Percentiles rank a stretch among this genome's conserved stretches.
phyloP scores from a whole-genome alignment of 2,797 vertebrate genomes.

The Sphenopsis melanotis region DNA sequence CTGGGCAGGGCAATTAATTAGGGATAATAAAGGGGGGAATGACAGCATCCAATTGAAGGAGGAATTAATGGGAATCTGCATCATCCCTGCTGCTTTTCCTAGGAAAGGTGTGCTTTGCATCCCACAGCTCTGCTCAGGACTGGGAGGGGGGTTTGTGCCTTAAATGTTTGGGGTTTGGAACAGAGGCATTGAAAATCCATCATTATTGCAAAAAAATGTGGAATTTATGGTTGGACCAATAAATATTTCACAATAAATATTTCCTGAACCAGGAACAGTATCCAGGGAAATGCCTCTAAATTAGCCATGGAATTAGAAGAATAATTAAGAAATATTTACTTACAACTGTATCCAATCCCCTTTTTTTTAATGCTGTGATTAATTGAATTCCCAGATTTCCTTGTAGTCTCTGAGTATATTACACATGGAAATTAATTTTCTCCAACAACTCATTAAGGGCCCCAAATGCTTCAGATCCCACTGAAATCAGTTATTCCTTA shows the following conservation, averaged over 20 bases:
- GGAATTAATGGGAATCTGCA: neutral
- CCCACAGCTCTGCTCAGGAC: neutral
- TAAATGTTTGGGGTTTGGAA: neutral
- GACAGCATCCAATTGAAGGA: neutral
- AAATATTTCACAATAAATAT: neutral
- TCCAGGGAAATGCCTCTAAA: neutral
- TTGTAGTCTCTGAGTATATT: neutral
- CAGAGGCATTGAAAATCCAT: neutral
- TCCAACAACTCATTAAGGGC: neutral
- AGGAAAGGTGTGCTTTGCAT: neutral
- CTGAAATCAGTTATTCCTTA: conserved; percentile 4
- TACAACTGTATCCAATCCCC: conserved; percentile 34
- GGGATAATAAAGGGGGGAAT: conserved; percentile 40
- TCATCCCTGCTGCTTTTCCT: conserved; percentile 28
- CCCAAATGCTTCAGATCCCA: neutral
- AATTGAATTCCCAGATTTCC: conserved; percentile 48
- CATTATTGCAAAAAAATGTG: neutral
- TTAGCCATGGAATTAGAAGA: conserved; percentile 31
- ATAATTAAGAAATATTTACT: conserved; percentile 55
- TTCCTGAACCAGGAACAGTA: neutral
- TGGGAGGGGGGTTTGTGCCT: neutral
- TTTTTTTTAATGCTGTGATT: neutral
- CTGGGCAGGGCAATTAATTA: conserved; percentile 39
- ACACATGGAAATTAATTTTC: conserved; percentile 47
- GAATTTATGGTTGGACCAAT: neutral